Evolutionary conservation across 2,113 vertebrate genomes (phyloP).

Genomic region (Upupa epops): DNA sequence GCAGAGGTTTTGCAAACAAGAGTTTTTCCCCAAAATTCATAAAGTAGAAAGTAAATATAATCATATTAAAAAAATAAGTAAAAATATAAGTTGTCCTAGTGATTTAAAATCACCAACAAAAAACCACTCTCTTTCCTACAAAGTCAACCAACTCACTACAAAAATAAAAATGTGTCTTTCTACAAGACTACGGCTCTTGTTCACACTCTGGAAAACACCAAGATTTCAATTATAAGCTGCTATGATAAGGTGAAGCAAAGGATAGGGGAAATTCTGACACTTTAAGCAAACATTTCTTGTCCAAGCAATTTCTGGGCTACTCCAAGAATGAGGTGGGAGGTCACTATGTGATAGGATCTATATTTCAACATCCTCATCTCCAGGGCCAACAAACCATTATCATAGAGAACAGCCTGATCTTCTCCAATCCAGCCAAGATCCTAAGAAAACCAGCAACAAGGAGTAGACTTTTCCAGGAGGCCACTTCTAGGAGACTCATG

Average conservation of each 20-base stretch:
- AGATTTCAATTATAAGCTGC: background rate
- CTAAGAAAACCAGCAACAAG: background rate
- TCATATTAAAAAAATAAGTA: background rate
- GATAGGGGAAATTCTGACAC: background rate
- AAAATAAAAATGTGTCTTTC: background rate
- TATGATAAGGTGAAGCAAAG: background rate
- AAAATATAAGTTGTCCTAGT: background rate
- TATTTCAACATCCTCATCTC: background rate
- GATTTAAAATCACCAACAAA: background rate
- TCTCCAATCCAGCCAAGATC: background rate
- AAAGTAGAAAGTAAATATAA: background rate
- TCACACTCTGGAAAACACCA: background rate
- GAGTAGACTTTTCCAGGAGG: background rate
- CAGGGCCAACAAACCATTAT: background rate
- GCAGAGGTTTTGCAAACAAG: background rate
- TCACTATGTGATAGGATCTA: background rate
- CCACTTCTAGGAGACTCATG: background rate
- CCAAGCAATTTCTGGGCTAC: background rate
- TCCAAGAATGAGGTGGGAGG: fast-evolving
- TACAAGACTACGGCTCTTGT: fast-evolving
- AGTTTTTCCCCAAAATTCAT: background rate
- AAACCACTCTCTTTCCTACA: background rate
- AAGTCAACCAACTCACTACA: background rate
- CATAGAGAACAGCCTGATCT: background rate
- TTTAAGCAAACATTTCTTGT: background rate